Percentiles rank a stretch among this genome's conserved stretches.
Evolutionary conservation across 2,113 vertebrate genomes (phyloP).

Genomic region (Cyprinodon variegatus): DNA sequence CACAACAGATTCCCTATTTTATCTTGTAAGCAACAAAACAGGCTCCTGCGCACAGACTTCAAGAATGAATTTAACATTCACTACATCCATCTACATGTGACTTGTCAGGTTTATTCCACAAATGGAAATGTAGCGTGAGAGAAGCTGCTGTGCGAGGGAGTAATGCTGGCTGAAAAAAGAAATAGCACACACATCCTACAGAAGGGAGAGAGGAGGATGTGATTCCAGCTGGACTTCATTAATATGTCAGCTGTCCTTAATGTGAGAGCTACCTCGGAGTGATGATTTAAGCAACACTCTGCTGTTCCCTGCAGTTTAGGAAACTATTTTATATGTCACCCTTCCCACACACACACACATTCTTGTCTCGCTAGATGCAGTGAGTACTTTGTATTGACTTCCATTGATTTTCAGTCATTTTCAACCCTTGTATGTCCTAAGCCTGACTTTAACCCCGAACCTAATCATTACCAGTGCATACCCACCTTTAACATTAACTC

Average conservation of each 20-base stretch:
- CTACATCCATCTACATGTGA: not conserved
- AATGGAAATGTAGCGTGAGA: not conserved
- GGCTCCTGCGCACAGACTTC: not conserved
- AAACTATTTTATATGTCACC: not conserved
- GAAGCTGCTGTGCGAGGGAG: not conserved
- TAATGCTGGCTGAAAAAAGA: not conserved
- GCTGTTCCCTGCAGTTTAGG: not conserved
- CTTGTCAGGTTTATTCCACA: not conserved
- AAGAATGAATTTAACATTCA: not conserved
- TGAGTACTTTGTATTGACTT: too few relatives aligned
- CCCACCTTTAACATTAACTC: too few relatives aligned
- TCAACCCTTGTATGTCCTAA: too few relatives aligned
- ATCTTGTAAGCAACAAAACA: not conserved
- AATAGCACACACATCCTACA: not conserved
- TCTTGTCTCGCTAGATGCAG: too few relatives aligned
- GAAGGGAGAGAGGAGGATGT: not conserved
- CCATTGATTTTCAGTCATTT: too few relatives aligned
- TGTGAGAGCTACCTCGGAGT: not conserved
- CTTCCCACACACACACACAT: too few relatives aligned
- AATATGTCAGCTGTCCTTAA: conserved; percentile 6
- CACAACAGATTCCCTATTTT: not conserved
- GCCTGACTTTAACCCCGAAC: too few relatives aligned
- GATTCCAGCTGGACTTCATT: conserved; percentile 7
- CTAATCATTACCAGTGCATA: too few relatives aligned
- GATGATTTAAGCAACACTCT: not conserved